Conservation (phyloP, 2,113 vertebrate genomes). For the Pogonocichla stellata region DNA sequence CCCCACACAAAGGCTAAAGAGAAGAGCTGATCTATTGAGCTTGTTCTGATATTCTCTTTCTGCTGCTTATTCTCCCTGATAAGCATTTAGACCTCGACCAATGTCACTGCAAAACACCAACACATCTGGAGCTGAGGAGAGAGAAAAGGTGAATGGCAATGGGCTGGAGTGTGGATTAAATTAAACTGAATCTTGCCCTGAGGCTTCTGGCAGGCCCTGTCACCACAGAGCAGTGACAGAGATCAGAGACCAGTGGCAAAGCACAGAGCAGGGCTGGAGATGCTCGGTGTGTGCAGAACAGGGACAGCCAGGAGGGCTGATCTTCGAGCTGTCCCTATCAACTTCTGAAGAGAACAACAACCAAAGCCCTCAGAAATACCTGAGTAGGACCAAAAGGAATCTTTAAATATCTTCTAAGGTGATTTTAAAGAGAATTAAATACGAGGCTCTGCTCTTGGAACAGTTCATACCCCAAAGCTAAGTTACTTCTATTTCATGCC, state of each 20-base stretch:
- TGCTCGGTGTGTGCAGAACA: rapidly evolving
- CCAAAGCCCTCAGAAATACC: background rate
- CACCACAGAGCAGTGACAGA: background rate
- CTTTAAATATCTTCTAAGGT: conserved; percentile 33
- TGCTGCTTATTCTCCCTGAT: background rate
- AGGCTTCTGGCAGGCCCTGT: background rate
- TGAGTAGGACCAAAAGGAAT: background rate
- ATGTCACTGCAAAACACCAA: background rate
- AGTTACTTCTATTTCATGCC: conserved; percentile 52
- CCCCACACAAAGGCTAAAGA: background rate
- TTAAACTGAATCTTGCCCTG: background rate
- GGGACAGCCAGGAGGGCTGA: background rate
- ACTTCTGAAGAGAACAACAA: background rate
- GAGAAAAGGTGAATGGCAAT: background rate
- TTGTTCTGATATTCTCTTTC: background rate
- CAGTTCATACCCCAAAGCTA: conserved; percentile 45
- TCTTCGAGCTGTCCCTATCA: background rate
- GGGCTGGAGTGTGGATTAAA: background rate
- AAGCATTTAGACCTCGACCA: rapidly evolving
- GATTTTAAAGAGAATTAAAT: conserved; percentile 61
- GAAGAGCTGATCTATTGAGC: background rate
- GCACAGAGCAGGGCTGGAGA: background rate
- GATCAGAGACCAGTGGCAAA: background rate
- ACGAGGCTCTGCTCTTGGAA: conserved; percentile 33
- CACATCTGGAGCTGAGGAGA: background rate